Conservation (phyloP, 2,113 vertebrate species). For the Tinamus guttatus region DNA sequence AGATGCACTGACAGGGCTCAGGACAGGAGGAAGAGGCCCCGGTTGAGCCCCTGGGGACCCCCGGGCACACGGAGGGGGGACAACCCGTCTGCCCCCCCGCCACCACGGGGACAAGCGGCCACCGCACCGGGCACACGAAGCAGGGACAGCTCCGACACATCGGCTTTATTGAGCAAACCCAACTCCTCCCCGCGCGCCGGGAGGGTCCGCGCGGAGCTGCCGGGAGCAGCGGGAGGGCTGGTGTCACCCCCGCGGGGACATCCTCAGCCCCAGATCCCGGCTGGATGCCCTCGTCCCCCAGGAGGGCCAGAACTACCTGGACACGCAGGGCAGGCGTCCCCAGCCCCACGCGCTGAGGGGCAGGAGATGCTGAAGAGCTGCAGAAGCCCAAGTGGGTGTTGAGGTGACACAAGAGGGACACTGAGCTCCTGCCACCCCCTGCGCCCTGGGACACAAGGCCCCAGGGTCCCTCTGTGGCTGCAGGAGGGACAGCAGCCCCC, state of each 20-base stretch:
- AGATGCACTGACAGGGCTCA: fast-evolving
- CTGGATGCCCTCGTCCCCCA: no score
- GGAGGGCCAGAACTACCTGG: no score
- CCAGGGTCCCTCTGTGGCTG: neutral
- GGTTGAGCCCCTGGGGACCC: fast-evolving
- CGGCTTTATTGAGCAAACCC: constrained; percentile 49
- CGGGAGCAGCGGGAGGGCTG: neutral
- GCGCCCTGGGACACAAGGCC: fast-evolving
- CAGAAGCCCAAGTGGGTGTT: neutral
- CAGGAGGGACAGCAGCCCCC: fast-evolving
- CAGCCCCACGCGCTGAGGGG: fast-evolving
- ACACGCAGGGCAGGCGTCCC: no score
- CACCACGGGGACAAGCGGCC: neutral
- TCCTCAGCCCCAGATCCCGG: fast-evolving
- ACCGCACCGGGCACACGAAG: neutral
- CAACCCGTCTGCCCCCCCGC: neutral
- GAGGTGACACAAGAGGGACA: fast-evolving
- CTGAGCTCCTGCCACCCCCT: neutral
- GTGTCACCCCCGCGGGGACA: neutral
- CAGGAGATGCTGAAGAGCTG: neutral
- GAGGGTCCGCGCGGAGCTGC: neutral
- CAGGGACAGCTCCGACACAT: neutral
- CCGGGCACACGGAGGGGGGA: fast-evolving
- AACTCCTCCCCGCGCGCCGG: fast-evolving
- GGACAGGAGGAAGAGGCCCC: neutral